phyloP scores from a whole-genome alignment of 2,888 invertebrate genomes.

The Sussaba pulchella region DNA sequence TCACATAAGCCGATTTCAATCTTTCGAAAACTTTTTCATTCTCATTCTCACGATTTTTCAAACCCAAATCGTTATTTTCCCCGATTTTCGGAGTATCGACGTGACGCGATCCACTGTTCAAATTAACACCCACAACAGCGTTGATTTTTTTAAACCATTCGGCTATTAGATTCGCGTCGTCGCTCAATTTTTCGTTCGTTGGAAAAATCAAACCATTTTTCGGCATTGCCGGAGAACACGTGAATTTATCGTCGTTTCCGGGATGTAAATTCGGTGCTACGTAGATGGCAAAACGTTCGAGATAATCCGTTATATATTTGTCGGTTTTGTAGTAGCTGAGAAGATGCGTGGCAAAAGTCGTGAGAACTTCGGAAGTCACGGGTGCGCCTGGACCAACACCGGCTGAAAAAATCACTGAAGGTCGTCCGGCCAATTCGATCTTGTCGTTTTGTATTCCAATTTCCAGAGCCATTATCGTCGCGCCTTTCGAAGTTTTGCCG shows the following conservation, averaged over 20 bases:
- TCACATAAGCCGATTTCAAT: conserved; percentile 74
- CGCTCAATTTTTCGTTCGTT: conserved; percentile 62
- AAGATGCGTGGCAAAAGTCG: conserved; percentile 77
- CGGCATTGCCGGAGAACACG: conserved; percentile 70
- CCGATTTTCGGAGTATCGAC: conserved; percentile 80
- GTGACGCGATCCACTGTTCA: conserved; percentile 80
- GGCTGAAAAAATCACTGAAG: conserved; percentile 78
- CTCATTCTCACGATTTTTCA: conserved; percentile 71
- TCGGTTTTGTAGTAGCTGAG: conserved; percentile 75
- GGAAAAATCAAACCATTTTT: conserved; percentile 73
- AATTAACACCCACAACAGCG: conserved; percentile 77
- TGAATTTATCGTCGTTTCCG: conserved; percentile 65
- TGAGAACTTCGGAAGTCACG: conserved; percentile 77
- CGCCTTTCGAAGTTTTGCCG: conserved; percentile 71
- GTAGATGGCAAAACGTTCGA: conserved; percentile 78
- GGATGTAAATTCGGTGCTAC: conserved; percentile 79
- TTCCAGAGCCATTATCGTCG: conserved; percentile 77
- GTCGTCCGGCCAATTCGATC: conserved; percentile 68
- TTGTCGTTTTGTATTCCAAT: conserved; percentile 72
- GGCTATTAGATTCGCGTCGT: conserved; percentile 73
- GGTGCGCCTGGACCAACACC: conserved; percentile 78
- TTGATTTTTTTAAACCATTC: conserved; percentile 79
- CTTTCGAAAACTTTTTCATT: conserved; percentile 75
- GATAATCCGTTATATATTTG: conserved; percentile 70
- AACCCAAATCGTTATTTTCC: conserved; percentile 60